Percentiles rank a stretch among this genome's conserved stretches.
phyloP scores from a whole-genome alignment of 2,113 vertebrate genomes.

The human (Homo sapiens) region DNA sequence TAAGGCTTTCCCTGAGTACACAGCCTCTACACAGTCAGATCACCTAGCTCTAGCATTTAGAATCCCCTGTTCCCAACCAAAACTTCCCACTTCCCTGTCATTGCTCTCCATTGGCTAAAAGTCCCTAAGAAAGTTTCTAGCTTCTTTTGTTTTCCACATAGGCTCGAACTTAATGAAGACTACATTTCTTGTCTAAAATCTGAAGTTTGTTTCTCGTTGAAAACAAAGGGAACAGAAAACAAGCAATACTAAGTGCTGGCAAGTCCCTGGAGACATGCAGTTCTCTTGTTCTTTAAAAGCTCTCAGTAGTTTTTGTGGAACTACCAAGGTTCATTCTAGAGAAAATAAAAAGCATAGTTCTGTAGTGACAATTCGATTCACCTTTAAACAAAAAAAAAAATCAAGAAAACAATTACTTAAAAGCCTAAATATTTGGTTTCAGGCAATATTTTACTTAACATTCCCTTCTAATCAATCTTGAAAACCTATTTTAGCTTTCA shows the following conservation, averaged over 20 bases:
- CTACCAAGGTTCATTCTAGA: conserved; percentile 60
- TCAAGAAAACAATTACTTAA: conserved; percentile 68
- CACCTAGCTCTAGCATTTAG: background rate
- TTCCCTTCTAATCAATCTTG: conserved; percentile 64
- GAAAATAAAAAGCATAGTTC: conserved; percentile 43
- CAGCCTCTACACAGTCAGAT: background rate
- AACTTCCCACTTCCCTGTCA: background rate
- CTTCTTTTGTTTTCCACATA: background rate
- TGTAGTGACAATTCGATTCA: conserved; percentile 56
- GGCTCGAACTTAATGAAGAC: conserved; percentile 36
- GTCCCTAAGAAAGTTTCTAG: background rate
- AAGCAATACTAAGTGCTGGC: conserved; percentile 58
- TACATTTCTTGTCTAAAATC: conserved; percentile 51
- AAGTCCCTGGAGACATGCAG: conserved; percentile 58
- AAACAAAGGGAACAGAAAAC: conserved; percentile 70
- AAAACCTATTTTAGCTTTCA: conserved; percentile 66
- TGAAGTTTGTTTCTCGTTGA: conserved; percentile 62
- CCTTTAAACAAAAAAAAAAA: conserved; percentile 64
- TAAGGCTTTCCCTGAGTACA: background rate
- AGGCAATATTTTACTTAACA: conserved; percentile 60
- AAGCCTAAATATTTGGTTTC: conserved; percentile 68
- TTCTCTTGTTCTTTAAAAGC: conserved; percentile 66
- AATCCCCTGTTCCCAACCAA: background rate
- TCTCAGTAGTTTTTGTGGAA: conserved; percentile 58
- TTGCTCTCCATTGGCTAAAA: background rate